Evolutionary conservation across 2,113 vertebrate genomes (phyloP).

Genomic region (Rhinoderma darwinii): DNA sequence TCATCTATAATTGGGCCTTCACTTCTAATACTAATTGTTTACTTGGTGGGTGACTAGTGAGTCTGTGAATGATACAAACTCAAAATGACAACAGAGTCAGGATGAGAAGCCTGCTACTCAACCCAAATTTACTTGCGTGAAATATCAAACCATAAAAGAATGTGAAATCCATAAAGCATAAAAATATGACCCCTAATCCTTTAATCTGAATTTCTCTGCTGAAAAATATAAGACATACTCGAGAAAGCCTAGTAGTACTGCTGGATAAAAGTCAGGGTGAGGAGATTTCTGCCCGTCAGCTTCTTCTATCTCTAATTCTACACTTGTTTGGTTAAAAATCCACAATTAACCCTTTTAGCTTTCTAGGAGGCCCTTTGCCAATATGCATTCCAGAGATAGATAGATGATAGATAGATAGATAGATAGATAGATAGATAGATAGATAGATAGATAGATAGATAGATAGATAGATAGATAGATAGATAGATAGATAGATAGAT

Average conservation of each 20-base stretch:
- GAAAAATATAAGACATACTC: constrained; percentile 11
- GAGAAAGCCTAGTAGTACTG: background rate
- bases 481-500: no score
- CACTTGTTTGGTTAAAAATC: background rate
- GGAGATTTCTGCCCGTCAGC: constrained; percentile 22
- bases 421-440: no score
- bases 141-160: constrained; percentile 33
- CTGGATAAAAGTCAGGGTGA: constrained; percentile 14
- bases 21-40: constrained; percentile 2
- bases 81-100: constrained; percentile 23
- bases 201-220: constrained; percentile 45
- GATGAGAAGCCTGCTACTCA: background rate
- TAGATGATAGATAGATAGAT: no score
- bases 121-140: constrained; percentile 7
- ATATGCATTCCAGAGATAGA: background rate
- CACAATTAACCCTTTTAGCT: background rate
- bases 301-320: constrained; percentile 28
- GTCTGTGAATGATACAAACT: constrained; percentile 9
- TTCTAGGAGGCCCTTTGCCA: background rate
- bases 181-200: constrained; percentile 53
- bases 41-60: background rate
- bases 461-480: no score
- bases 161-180: constrained; percentile 22
- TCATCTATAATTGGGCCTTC: background rate
- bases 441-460: no score